Conservation (phyloP, 2,797 vertebrate genomes). For the Acanthurus tractus region DNA sequence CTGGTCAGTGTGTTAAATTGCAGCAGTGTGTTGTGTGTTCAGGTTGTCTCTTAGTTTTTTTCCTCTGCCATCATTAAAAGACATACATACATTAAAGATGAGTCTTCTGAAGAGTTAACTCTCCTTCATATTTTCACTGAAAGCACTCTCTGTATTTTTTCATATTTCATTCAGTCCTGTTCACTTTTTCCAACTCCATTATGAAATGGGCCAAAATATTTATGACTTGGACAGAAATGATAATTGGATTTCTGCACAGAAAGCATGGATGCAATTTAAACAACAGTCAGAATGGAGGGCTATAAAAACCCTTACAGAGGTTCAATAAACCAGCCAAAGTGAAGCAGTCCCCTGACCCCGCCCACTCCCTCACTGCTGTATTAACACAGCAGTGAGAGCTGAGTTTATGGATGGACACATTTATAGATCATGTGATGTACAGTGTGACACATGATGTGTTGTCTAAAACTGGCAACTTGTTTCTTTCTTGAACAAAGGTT, state of each 20-base stretch:
- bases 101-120: slow-evolving; percentile 18
- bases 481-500: not conserved
- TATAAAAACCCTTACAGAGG: slow-evolving; percentile 29
- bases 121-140: slow-evolving; percentile 1
- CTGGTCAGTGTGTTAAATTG: slow-evolving; percentile 24
- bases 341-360: slow-evolving; percentile 19
- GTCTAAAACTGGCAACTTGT: not conserved
- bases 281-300: slow-evolving; percentile 24
- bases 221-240: slow-evolving; percentile 42
- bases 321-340: slow-evolving; percentile 40
- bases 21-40: too few species aligned
- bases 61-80: not conserved
- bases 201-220: slow-evolving; percentile 54
- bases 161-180: slow-evolving; percentile 34
- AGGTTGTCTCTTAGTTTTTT: slow-evolving; percentile 8
- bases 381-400: not conserved
- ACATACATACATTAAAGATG: slow-evolving; percentile 37
- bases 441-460: not conserved
- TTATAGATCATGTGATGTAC: not conserved
- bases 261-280: slow-evolving; percentile 19
- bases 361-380: not conserved
- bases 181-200: not conserved
- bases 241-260: slow-evolving; percentile 22
- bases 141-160: slow-evolving; percentile 32
- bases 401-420: not conserved